These are phyloP conservation scores for Tricholauxania praeusta DNA, from an alignment of 2,888 invertebrate genomes.

Conservation along the genomic window DNA sequence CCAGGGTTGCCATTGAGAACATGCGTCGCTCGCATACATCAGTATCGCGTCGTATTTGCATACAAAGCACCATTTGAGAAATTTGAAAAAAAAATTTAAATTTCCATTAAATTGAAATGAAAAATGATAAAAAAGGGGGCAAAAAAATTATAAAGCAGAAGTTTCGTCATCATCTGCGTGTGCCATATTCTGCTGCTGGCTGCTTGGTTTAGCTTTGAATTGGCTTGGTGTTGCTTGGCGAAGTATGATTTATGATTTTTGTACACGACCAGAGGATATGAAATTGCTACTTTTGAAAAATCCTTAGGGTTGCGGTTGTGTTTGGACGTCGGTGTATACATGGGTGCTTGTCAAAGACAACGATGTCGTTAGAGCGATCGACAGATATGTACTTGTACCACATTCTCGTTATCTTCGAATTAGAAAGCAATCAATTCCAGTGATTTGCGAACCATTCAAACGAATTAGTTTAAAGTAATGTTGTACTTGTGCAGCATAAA, in stretches of 20 bases:
- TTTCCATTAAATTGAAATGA: conserved; percentile 48
- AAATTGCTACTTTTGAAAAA: conserved; percentile 32
- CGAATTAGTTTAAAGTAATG: background rate
- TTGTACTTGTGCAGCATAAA: no score
- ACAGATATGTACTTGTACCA: conserved; percentile 25
- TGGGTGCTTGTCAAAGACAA: background rate
- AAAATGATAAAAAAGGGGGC: conserved; percentile 5
- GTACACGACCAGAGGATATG: conserved; percentile 40
- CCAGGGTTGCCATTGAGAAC: conserved; percentile 7
- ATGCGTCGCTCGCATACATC: conserved; percentile 28
- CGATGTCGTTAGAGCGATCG: conserved; percentile 25
- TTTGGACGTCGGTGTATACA: background rate
- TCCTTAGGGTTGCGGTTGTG: conserved; percentile 29
- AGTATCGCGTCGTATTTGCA: conserved; percentile 44
- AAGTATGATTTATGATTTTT: conserved; percentile 44
- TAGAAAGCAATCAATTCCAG: conserved; percentile 33
- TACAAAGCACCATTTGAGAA: conserved; percentile 49
- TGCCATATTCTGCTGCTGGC: conserved; percentile 32
- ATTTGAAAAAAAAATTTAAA: conserved; percentile 46
- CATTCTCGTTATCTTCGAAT: conserved; percentile 36
- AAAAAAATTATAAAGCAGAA: conserved; percentile 1
- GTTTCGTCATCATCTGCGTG: conserved; percentile 19
- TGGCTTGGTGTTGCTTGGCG: conserved; percentile 6
- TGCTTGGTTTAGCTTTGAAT: background rate
- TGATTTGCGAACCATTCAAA: background rate